A percentile compares a stretch with the other conserved stretches of the same genome.
phyloP scores from a whole-genome alignment of 2,113 vertebrate genomes.

The Tachysurus fulvidraco region DNA sequence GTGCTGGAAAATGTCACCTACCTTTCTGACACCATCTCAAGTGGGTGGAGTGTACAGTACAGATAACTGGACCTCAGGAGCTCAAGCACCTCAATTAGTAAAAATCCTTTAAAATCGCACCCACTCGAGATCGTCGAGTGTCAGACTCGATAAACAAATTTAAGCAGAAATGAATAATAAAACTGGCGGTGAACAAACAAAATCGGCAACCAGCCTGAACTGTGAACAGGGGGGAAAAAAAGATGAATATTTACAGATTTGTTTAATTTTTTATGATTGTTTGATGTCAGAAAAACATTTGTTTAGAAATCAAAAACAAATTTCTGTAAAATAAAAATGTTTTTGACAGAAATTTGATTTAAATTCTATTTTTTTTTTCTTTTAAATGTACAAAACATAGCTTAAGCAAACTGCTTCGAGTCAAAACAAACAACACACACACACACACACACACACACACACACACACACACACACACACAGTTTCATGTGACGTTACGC shows the following conservation, averaged over 20 bases:
- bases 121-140: not conserved
- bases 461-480: not conserved
- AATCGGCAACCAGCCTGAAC: not conserved
- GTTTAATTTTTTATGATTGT: not conserved
- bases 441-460: not conserved
- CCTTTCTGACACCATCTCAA: not conserved
- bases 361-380: not conserved
- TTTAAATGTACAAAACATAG: not conserved
- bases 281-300: too few relatives aligned
- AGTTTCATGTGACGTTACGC: not conserved
- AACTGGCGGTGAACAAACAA: not conserved
- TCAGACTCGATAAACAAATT: not conserved
- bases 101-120: not conserved
- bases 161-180: not conserved
- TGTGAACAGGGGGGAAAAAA: too few relatives aligned
- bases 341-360: not conserved
- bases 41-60: not conserved
- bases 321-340: not conserved
- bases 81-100: not conserved
- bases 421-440: not conserved
- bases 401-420: not conserved
- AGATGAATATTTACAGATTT: not conserved
- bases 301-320: too few relatives aligned
- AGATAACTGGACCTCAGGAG: not conserved
- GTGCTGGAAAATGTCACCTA: not conserved